A percentile compares a stretch with the other conserved stretches of the same genome.
Evolutionary conservation across 1,140 invertebrate genomes (phyloP).

Genomic region (Drosophila mojavensis): DNA sequence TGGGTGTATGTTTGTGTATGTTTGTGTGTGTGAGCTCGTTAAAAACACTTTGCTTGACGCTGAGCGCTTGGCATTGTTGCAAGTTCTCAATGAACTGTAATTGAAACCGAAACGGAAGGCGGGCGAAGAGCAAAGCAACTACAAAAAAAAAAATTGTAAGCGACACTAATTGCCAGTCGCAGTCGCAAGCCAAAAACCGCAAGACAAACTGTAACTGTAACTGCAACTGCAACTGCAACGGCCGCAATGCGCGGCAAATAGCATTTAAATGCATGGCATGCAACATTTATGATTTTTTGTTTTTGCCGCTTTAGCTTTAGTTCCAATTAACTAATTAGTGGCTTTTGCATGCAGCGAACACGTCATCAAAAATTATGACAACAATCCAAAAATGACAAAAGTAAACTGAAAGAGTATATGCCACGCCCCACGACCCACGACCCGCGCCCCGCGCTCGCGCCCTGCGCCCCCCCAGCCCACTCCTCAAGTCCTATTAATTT

Average conservation of each 20-base stretch:
- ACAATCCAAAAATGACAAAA: conserved; percentile 13
- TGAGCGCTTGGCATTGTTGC: conserved; percentile 69
- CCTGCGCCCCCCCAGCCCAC: conserved; percentile 1
- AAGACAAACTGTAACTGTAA: conserved; percentile 32
- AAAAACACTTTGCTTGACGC: conserved; percentile 77
- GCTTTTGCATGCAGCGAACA: conserved; percentile 36
- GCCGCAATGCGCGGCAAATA: conserved; percentile 9
- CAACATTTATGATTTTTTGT: conserved; percentile 70
- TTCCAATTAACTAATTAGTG: conserved; percentile 24
- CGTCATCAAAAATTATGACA: conserved; percentile 1
- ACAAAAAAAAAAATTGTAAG: background rate
- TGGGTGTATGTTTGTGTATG: conserved; percentile 1
- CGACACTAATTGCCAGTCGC: conserved; percentile 74
- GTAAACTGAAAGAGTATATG: conserved; percentile 15
- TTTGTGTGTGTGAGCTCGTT: conserved; percentile 62
- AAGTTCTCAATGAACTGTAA: conserved; percentile 79
- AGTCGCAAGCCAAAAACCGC: conserved; percentile 9
- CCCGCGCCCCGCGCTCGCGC: background rate
- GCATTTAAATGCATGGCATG: conserved; percentile 66
- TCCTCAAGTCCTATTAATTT: conserved; percentile 71
- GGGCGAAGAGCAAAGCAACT: background rate
- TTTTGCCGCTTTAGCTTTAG: conserved; percentile 41
- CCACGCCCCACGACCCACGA: too few species aligned
- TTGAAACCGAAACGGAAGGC: conserved; percentile 63
- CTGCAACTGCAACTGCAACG: conserved; percentile 1